Conservation (phyloP, 2,797 vertebrate genomes). For the Lemur catta region DNA sequence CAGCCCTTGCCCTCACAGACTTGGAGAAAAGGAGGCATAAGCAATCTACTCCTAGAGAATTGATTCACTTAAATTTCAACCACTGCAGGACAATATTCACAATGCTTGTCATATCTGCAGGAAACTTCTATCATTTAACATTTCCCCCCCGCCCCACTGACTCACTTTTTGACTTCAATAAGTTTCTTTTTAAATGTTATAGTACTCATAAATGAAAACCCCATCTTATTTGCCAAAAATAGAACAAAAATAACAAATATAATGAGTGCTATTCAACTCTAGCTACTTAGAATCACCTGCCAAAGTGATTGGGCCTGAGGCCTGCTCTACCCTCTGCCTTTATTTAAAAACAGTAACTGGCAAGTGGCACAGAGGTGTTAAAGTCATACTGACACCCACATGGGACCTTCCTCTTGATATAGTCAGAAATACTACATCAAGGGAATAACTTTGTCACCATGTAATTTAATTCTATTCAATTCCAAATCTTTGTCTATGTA, state of each 20-base stretch:
- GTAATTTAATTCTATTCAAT: neutral
- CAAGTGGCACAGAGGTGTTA: neutral
- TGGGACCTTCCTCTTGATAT: neutral
- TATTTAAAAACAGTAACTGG: neutral
- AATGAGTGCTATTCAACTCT: neutral
- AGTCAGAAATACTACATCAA: neutral
- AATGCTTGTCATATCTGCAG: neutral
- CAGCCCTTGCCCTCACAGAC: neutral
- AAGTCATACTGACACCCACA: neutral
- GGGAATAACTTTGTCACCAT: neutral
- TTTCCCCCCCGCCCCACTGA: neutral
- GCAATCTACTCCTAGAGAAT: neutral
- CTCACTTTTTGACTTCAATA: neutral
- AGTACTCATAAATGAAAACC: neutral
- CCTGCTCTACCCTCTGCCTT: neutral
- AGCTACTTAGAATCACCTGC: neutral
- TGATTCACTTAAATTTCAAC: neutral
- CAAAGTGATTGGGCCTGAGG: neutral
- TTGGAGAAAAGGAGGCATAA: neutral
- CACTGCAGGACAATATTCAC: neutral
- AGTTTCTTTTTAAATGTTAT: neutral
- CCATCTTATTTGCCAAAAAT: neutral
- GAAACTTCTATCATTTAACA: conserved; percentile 1
- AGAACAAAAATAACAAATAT: neutral
- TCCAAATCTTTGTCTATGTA: neutral